Conservation (phyloP, 2,797 vertebrate species). For the Nannoperca australis region DNA sequence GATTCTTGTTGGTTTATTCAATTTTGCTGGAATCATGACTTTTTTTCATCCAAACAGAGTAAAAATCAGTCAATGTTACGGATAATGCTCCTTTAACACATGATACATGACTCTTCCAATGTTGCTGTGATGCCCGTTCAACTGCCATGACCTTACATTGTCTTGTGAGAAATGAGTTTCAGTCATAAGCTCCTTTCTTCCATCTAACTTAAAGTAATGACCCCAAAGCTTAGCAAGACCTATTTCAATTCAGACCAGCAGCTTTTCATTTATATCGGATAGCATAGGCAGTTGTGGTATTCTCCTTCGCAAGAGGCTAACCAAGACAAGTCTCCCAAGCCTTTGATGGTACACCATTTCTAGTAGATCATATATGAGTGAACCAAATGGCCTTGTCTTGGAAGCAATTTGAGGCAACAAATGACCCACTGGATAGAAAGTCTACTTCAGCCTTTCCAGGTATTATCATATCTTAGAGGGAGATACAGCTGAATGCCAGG, state of each 20-base stretch:
- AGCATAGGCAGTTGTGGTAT: conserved; percentile 68
- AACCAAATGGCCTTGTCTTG: conserved; percentile 65
- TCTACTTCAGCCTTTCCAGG: conserved; percentile 2
- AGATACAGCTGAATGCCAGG: neutral
- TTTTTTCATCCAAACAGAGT: conserved; percentile 6
- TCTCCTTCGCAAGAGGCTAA: conserved; percentile 66
- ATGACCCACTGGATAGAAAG: conserved; percentile 31
- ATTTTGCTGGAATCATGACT: neutral
- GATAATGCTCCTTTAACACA: neutral
- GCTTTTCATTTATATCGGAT: conserved; percentile 66
- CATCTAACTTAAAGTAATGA: conserved; percentile 72
- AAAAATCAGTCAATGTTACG: conserved; percentile 9
- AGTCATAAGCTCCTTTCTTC: conserved; percentile 57
- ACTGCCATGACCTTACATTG: conserved; percentile 60
- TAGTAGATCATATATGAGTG: conserved; percentile 58
- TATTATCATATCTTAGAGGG: conserved; percentile 10
- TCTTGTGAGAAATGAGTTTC: conserved; percentile 66
- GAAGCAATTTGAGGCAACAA: conserved; percentile 65
- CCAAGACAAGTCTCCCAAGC: conserved; percentile 72
- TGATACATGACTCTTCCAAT: conserved; percentile 12
- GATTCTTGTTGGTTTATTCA: neutral
- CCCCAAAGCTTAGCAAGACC: conserved; percentile 42
- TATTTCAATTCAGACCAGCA: conserved; percentile 47
- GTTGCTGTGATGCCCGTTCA: conserved; percentile 16
- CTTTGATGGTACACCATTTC: conserved; percentile 54